These are phyloP conservation scores for Ophiodon elongatus DNA, from an alignment of 2,113 vertebrate genomes.

Conservation along the genomic window DNA sequence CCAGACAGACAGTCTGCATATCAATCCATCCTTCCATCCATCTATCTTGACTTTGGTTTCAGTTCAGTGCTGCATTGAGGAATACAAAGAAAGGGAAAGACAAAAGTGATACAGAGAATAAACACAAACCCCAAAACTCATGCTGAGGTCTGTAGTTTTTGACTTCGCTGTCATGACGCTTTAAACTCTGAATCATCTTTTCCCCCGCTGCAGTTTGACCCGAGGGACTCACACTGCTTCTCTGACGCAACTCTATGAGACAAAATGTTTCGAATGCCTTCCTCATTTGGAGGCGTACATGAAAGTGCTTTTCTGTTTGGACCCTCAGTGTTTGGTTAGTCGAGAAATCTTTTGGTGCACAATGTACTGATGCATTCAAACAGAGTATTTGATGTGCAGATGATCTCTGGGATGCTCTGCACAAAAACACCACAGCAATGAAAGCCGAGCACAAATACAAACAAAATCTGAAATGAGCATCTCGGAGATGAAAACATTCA, in stretches of 20 bases:
- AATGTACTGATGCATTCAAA: neutral
- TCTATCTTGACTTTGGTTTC: neutral
- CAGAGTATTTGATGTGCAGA: neutral
- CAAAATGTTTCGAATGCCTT: neutral
- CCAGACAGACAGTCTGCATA: slow-evolving; percentile 44
- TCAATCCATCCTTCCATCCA: slow-evolving; percentile 16
- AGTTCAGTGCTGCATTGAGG: neutral
- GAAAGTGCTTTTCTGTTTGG: neutral
- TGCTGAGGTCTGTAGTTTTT: neutral
- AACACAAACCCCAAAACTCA: neutral
- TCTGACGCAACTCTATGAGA: neutral
- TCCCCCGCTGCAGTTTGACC: neutral
- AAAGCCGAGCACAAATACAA: neutral
- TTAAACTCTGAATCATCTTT: slow-evolving; percentile 27
- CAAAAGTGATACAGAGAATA: neutral
- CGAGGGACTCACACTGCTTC: neutral
- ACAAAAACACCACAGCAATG: neutral
- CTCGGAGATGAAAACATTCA: neutral
- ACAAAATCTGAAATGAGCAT: neutral
- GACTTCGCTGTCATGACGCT: neutral
- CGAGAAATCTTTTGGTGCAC: neutral
- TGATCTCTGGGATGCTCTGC: neutral
- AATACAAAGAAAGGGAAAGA: neutral
- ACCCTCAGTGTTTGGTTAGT: neutral
- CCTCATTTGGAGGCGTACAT: neutral